Evolutionary conservation across 92 coral and sea anemone species (phyloP), one percentile per base, ranked within the genome.

Genomic region (Zoanthus solanderi): DNA sequence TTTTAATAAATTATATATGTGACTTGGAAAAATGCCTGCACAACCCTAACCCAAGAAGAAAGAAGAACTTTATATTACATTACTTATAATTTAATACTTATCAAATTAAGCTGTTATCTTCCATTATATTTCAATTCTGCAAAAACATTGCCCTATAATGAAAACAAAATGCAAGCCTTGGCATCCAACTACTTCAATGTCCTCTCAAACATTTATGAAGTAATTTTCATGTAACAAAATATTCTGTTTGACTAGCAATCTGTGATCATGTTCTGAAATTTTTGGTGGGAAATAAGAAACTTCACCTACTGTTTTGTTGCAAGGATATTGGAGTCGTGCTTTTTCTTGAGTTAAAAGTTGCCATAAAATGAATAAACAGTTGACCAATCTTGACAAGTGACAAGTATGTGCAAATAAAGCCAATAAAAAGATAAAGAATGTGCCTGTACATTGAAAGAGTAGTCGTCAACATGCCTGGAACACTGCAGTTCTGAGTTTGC

Each of bases 121-220:
- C 11, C n/a, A 61, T 11, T 50, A 11, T 50, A 2, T 50, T 50
- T 50, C 56, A 47, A 47, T 11, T 72, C n/a, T 63, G 69, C 10
- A 63, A 17, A 17, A 17, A 63, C 0, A 18, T 9, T 52, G 10
- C 23, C 17, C 44, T 23, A 6, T 18, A 17, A 46, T 53, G 65
- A 66, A 44, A 29, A 66, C 14, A 48, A 17, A 23, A 13, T 66
- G 63, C 74, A 8, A 29, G 75, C 29, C 56, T 53, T 10, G 5
- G 10, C 58, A 81, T 81, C 85, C 85, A 81, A 81, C 74, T 46
- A 8, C 85, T 66, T 67, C 85, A 13, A 81, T 81, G 75, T 47
- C 9, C 1, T 28, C 60, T 48, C 45, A 46, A 29, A 81, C 85
- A 65, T 81, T 81, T 81, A 75, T 47, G 85, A 81, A 66, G 85